Evolutionary conservation across 2,797 vertebrate genomes (phyloP).

Genomic region (Myotis findleyi): DNA sequence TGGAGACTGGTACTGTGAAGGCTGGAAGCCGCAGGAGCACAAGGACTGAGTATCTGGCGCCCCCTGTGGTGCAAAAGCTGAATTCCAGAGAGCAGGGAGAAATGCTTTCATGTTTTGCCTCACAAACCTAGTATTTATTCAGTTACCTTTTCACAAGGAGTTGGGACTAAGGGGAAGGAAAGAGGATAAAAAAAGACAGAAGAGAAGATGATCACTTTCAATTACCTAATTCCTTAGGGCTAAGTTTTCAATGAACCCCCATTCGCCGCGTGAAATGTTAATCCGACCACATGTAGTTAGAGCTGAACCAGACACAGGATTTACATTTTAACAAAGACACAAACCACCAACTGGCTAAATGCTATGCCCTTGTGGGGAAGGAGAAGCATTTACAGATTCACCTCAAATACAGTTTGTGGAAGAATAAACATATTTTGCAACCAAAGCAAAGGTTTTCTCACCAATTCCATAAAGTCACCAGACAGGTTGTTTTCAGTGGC

Average conservation of each 20-base stretch:
- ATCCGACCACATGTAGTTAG: conserved; percentile 5
- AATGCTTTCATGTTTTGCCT: background rate
- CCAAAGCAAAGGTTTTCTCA: conserved; percentile 89
- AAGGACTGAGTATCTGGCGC: background rate
- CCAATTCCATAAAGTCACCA: conserved; percentile 82
- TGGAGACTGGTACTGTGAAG: background rate
- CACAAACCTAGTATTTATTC: background rate
- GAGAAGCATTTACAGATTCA: conserved; percentile 81
- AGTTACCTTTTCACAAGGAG: background rate
- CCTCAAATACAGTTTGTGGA: conserved; percentile 80
- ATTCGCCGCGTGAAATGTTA: conserved; percentile 48
- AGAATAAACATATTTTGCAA: conserved; percentile 87
- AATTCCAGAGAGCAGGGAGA: background rate
- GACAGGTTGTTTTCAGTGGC: conserved; percentile 80
- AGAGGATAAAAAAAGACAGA: background rate
- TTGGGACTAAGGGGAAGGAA: background rate
- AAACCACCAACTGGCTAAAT: conserved; percentile 59
- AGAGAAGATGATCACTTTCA: background rate
- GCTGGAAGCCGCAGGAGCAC: background rate
- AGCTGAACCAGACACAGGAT: conserved; percentile 1
- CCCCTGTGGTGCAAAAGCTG: background rate
- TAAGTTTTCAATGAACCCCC: conserved; percentile 63
- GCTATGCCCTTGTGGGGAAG: conserved; percentile 39
- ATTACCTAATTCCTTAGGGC: conserved; percentile 3
- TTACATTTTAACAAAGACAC: conserved; percentile 63